A percentile compares a stretch with the other conserved stretches of the same genome.
phyloP scores from a whole-genome alignment of 2,113 vertebrate species.

The Phrynosoma blainvillii region DNA sequence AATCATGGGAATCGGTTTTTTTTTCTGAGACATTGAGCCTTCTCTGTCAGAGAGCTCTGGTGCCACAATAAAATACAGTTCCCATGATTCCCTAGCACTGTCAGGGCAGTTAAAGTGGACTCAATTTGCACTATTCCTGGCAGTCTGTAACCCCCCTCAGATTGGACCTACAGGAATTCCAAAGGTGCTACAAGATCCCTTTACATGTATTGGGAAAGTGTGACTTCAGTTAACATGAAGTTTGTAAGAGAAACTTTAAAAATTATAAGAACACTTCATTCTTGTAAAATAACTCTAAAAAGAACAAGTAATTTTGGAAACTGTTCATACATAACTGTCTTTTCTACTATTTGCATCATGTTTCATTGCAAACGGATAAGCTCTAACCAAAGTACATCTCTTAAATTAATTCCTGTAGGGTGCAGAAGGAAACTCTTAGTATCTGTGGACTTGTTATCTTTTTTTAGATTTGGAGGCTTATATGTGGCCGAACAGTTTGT shows the following conservation, averaged over 20 bases:
- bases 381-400: neutral
- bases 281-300: neutral
- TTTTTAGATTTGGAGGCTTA: constrained; percentile 79
- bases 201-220: neutral
- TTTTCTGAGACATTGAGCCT: too few species aligned
- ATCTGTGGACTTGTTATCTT: constrained; percentile 53
- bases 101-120: too few species aligned
- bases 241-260: constrained; percentile 3
- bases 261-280: neutral
- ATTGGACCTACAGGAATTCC: too few species aligned
- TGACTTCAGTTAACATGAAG: neutral
- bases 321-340: neutral
- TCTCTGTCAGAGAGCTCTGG: too few species aligned
- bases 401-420: constrained; percentile 23
- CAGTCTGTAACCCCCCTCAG: too few species aligned
- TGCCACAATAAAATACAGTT: too few species aligned
- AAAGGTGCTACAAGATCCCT: too few species aligned
- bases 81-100: too few species aligned
- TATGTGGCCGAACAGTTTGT: constrained; percentile 80
- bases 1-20: too few species aligned
- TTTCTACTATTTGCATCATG: neutral
- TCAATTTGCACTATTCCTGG: too few species aligned
- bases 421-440: constrained; percentile 24
- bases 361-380: neutral
- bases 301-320: neutral